Evolutionary conservation across 2,888 invertebrate genomes (phyloP).

Genomic region (Augochlorella aurata): DNA sequence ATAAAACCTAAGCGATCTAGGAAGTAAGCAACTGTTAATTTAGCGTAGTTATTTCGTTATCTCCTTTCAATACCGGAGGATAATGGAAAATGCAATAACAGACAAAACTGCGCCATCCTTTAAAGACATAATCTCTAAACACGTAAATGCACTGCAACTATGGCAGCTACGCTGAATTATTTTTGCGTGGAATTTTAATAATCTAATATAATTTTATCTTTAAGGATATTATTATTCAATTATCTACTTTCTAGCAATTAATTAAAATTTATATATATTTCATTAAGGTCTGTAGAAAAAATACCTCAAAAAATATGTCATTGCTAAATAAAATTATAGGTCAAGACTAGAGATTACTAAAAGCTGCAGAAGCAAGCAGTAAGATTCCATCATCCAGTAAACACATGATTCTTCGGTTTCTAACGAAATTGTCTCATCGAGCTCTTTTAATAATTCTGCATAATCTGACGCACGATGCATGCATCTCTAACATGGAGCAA

Average conservation of each 20-base stretch:
- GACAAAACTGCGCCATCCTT: neutral
- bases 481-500: neutral
- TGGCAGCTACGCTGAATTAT: neutral
- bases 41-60: neutral
- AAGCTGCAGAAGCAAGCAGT: too few relatives aligned
- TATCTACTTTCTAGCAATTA: too few relatives aligned
- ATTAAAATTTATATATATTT: too few relatives aligned
- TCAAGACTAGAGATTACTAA: too few relatives aligned
- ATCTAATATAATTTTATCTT: too few relatives aligned
- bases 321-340: too few relatives aligned
- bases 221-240: too few relatives aligned
- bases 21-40: neutral
- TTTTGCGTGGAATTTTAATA: neutral
- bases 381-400: too few relatives aligned
- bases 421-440: neutral
- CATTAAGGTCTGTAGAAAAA: too few relatives aligned
- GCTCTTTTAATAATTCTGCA: neutral
- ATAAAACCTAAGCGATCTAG: neutral
- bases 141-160: neutral
- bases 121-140: neutral
- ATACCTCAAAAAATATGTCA: too few relatives aligned
- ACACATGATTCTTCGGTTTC: too few relatives aligned
- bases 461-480: too few relatives aligned
- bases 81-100: neutral
- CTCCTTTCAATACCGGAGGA: neutral